Percentiles rank a stretch among this genome's conserved stretches.
Evolutionary conservation across 1,140 invertebrate species (phyloP).

Genomic region (Delia radicum): DNA sequence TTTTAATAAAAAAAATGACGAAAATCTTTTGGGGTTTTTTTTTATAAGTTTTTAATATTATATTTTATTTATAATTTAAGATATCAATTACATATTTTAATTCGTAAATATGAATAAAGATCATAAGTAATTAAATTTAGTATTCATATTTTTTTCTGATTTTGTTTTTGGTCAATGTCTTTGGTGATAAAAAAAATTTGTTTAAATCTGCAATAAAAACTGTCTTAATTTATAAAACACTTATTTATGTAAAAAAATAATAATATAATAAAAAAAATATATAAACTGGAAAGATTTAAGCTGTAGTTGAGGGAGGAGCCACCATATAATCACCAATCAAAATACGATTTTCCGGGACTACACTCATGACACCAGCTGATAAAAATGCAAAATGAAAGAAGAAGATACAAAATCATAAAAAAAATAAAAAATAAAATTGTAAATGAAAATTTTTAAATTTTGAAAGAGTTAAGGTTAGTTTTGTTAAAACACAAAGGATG

Average conservation of each 20-base stretch:
- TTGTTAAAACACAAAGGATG: too few species aligned
- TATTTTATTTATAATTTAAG: too few species aligned
- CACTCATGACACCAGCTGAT: conserved; percentile 55
- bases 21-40: too few species aligned
- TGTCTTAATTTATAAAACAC: background rate
- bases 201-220: background rate
- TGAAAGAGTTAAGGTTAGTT: too few species aligned
- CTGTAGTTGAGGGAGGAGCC: conserved; percentile 33
- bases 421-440: background rate
- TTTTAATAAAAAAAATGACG: too few species aligned
- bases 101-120: background rate
- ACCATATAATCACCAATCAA: conserved; percentile 56
- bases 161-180: background rate
- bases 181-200: background rate
- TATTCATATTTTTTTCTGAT: background rate
- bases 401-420: background rate
- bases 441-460: background rate
- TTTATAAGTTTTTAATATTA: too few species aligned
- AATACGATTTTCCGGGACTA: conserved; percentile 56
- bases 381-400: background rate
- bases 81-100: too few species aligned
- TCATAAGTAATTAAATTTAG: background rate
- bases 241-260: conserved; percentile 2
- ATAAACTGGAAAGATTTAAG: conserved; percentile 35
- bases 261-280: background rate